A percentile compares a stretch with the other conserved stretches of the same genome.
Conservation (phyloP, 1,140 invertebrate species). For the Pseudomyrmex concolor region DNA sequence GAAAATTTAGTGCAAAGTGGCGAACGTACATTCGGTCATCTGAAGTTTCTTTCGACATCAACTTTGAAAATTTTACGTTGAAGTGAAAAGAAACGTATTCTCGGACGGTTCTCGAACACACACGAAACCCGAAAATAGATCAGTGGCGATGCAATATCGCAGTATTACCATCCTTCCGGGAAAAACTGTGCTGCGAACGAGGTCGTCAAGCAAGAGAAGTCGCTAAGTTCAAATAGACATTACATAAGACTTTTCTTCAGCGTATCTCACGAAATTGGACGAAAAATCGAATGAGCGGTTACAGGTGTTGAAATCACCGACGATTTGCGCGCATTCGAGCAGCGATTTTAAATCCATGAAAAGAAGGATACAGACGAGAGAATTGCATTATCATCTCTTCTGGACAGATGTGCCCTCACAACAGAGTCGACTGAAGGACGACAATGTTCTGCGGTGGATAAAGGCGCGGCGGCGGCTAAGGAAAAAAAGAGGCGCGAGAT, state of each 20-base stretch:
- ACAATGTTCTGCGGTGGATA: constrained; percentile 68
- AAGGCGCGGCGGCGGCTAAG: constrained; percentile 61
- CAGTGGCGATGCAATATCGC: constrained; percentile 60
- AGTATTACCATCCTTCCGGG: constrained; percentile 62
- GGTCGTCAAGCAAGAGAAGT: not conserved
- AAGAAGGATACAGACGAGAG: constrained; percentile 6
- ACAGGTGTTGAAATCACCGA: constrained; percentile 22
- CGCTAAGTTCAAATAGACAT: constrained; percentile 31
- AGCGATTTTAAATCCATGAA: constrained; percentile 64
- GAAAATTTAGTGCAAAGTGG: not conserved
- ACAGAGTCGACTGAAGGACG: constrained; percentile 28
- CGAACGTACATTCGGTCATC: no score
- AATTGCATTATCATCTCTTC: constrained; percentile 41
- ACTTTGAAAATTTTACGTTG: constrained; percentile 2
- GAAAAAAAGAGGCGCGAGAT: constrained; percentile 52
- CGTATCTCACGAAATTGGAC: not conserved
- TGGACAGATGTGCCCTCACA: constrained; percentile 16
- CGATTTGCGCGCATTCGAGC: not conserved
- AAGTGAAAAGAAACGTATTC: constrained; percentile 57
- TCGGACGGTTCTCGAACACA: constrained; percentile 49
- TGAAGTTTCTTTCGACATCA: not conserved
- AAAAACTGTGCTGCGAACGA: constrained; percentile 44
- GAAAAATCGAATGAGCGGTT: not conserved
- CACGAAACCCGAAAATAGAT: constrained; percentile 66
- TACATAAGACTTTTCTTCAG: constrained; percentile 36